These are phyloP conservation scores for Coelinius sp. DNA, from an alignment of 2,888 invertebrate genomes.

Conservation along the genomic window DNA sequence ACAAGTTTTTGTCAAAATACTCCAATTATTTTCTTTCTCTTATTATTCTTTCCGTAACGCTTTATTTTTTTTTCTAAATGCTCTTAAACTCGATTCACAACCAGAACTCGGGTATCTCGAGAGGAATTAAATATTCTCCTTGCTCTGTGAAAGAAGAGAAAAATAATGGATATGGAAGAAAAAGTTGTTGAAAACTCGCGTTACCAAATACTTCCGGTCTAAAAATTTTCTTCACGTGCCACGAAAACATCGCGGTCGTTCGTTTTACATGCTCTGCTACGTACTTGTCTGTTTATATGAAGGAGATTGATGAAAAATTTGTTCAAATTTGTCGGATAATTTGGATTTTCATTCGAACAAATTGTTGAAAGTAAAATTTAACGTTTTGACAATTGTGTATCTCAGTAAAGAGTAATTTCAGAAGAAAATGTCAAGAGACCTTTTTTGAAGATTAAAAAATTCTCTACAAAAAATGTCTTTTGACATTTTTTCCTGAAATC, in stretches of 20 bases:
- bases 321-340: background rate
- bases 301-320: conserved; percentile 1
- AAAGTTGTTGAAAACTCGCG: conserved; percentile 11
- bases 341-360: no score
- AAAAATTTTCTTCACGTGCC: background rate
- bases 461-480: no score
- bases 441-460: no score
- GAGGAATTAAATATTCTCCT: conserved; percentile 3
- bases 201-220: conserved; percentile 5
- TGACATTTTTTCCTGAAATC: no score
- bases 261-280: conserved; percentile 56
- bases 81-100: conserved; percentile 33
- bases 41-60: background rate
- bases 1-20: conserved; percentile 13
- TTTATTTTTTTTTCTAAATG: conserved; percentile 10
- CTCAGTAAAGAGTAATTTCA: no score
- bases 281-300: conserved; percentile 41
- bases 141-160: background rate
- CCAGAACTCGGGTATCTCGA: conserved; percentile 30
- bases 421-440: no score
- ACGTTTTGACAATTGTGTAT: no score
- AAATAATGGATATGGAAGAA: background rate
- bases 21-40: background rate
- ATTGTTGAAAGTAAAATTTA: no score
- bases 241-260: conserved; percentile 44